Evolutionary conservation across 2,797 vertebrate species (phyloP).

Genomic region (Betta splendens): DNA sequence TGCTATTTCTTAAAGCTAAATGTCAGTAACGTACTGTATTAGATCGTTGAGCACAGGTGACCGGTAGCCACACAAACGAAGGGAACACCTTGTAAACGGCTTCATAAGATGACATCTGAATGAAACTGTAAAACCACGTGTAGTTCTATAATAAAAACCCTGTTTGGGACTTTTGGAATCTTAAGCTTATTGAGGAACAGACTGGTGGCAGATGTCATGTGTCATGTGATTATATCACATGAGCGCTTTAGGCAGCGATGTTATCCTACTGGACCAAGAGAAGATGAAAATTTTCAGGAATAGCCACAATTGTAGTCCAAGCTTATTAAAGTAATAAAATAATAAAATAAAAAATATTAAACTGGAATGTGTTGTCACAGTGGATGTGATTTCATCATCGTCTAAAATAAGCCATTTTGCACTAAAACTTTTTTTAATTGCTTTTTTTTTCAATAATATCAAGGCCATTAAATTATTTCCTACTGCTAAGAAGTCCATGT

Average conservation of each 20-base stretch:
- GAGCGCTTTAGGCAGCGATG: conserved; percentile 17
- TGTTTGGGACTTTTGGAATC: neutral
- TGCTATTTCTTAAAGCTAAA: neutral
- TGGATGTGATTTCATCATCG: no score
- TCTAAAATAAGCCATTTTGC: no score
- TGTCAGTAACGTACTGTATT: neutral
- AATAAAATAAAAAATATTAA: no score
- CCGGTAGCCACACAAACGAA: neutral
- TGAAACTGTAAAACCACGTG: accelerated
- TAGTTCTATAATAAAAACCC: accelerated
- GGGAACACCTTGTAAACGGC: neutral
- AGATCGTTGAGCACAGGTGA: conserved; percentile 27
- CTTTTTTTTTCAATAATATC: no score
- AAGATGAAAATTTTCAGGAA: no score
- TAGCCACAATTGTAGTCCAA: no score
- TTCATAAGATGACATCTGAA: neutral
- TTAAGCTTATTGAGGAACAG: neutral
- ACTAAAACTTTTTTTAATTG: no score
- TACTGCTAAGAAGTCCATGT: no score
- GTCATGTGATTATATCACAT: conserved; percentile 78
- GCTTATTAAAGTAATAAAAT: no score
- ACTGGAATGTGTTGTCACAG: no score
- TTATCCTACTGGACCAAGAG: neutral
- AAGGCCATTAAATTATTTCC: no score
- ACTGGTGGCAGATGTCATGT: conserved; percentile 54